A percentile compares a stretch with the other conserved stretches of the same genome.
Evolutionary conservation across 2,888 invertebrate species (phyloP).

Genomic region (Xanthorhoe designata): DNA sequence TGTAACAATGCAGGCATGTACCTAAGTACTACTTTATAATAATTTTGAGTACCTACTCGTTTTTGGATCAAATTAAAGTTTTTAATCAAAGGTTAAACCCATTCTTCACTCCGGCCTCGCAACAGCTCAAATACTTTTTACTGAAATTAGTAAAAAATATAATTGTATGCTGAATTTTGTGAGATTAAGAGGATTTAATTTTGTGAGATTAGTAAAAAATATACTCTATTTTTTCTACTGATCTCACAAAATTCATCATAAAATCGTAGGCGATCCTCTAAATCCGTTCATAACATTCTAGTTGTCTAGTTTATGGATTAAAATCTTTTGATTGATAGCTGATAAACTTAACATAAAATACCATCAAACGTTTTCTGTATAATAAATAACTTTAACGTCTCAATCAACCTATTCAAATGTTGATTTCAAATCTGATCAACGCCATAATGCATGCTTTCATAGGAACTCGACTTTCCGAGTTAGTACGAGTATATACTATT

Average conservation of each 20-base stretch:
- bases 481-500: too few relatives aligned
- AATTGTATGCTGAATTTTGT: too few relatives aligned
- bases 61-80: too few relatives aligned
- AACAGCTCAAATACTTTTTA: too few relatives aligned
- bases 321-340: constrained; percentile 16
- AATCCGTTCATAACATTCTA: constrained; percentile 5
- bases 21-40: too few relatives aligned
- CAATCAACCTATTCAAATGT: constrained; percentile 32
- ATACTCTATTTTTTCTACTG: not conserved
- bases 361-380: constrained; percentile 25
- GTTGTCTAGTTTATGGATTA: constrained; percentile 16
- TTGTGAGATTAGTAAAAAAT: too few relatives aligned
- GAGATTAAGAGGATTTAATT: too few relatives aligned
- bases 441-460: constrained; percentile 16
- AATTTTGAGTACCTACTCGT: too few relatives aligned
- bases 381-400: constrained; percentile 30
- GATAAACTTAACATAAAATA: constrained; percentile 10
- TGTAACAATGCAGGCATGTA: too few relatives aligned
- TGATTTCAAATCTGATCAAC: constrained; percentile 27
- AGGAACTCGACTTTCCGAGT: constrained; percentile 2
- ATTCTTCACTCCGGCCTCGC: too few relatives aligned
- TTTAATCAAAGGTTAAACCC: too few relatives aligned
- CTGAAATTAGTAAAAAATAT: too few relatives aligned
- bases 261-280: not conserved
- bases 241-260: not conserved